Conservation (phyloP, 2,113 vertebrate species). For the Osmerus mordax region DNA sequence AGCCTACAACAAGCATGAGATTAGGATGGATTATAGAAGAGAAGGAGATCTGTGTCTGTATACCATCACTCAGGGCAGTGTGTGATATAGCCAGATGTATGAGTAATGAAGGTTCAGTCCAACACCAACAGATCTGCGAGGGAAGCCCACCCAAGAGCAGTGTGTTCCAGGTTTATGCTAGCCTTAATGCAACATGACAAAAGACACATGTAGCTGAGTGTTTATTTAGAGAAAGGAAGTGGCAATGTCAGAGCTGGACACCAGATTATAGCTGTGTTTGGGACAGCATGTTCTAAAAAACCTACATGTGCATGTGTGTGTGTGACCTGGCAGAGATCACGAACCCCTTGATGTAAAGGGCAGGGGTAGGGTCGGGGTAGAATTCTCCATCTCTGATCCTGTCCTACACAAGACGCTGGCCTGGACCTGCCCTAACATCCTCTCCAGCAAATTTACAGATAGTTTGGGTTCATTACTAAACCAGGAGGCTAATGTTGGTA, state of each 20-base stretch:
- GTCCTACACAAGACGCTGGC: neutral
- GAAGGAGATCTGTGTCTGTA: too few species aligned
- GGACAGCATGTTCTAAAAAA: constrained; percentile 2
- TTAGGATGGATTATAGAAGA: neutral
- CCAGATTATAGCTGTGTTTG: constrained; percentile 35
- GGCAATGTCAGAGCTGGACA: constrained; percentile 30
- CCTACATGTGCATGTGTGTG: neutral
- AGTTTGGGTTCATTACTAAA: constrained; percentile 10
- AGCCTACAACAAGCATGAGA: neutral
- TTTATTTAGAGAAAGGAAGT: constrained; percentile 41
- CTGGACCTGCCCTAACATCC: neutral
- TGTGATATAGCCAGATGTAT: neutral
- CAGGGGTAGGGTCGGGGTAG: constrained; percentile 15
- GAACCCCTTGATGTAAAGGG: constrained; percentile 5
- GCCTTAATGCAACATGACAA: too few species aligned
- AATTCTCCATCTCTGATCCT: neutral
- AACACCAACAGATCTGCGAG: neutral
- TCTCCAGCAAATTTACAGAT: neutral
- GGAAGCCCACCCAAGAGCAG: neutral
- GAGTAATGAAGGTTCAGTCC: neutral
- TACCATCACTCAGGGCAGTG: too few species aligned
- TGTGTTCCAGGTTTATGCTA: neutral
- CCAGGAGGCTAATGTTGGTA: constrained; percentile 10
- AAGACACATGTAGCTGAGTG: too few species aligned
- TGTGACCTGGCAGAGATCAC: constrained; percentile 24